Base-by-base conservation (phyloP, 2,888 invertebrate species). In the Pteria penguin region DNA sequence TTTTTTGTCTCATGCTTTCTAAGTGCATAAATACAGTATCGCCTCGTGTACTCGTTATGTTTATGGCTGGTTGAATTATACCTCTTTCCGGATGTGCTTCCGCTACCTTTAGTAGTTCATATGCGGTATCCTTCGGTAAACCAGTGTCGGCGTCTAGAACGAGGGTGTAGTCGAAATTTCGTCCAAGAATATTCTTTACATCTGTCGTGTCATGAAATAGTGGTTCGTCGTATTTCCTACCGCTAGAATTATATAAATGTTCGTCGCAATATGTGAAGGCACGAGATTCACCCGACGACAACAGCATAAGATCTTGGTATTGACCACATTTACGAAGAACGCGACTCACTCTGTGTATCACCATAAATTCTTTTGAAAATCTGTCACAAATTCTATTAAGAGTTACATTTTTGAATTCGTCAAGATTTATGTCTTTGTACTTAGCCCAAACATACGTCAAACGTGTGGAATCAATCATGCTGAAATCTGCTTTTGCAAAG, bases 291-390 rank as follows among this genome's bases (percentile, higher is more conserved):
- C 87, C 87, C 2, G 82, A 83, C 2, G 85, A 86, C 27, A 87
- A 68, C 4, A 87, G 75, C 83, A 87, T 84, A 31, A 87, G 75
- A 71, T 87, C 87, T 67, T 87, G 87, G 69, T 87, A 87, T 54
- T 87, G 87, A 0, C 87, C 87, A 71, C 87, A 87, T 61, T 87
- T 87, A n/a, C 83, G 76, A 22, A 87, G 73, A 2, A 87, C 86
- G 3, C 81, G 74, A 61, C 84, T 84, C 11, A 80, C 82, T 24
- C 87, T 73, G 27, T 87, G 87, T 5, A 87, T 80, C 2, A 84
- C 83, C 86, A 87, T 87, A 72, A 87, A 87, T 36, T 87, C 83
- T 14, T 74, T 76, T 8, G 82, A 74, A 58, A 79, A 84, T 29
- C 72, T 69, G 36, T 81, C 79, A 54, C 84, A 85, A 4, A 87